These are phyloP conservation scores for Pseudanteris insignis DNA, from an alignment of 2,888 invertebrate species.

Conservation along the genomic window DNA sequence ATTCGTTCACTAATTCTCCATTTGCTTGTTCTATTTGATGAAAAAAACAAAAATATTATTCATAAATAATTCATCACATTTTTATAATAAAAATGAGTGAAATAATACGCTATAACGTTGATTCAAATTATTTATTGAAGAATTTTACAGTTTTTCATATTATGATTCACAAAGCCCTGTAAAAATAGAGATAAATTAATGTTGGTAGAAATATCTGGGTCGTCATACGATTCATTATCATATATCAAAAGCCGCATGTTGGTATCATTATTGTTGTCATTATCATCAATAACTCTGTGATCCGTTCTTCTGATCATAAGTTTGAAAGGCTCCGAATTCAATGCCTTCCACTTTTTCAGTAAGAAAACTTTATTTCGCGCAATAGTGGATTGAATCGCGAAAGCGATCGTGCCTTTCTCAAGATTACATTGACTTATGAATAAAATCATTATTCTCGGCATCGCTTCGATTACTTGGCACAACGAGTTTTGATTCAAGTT, in stretches of 20 bases:
- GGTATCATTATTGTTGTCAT: background rate
- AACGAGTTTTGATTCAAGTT: slow-evolving; percentile 30
- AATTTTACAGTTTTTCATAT: slow-evolving; percentile 23
- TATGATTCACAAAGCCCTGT: slow-evolving; percentile 14
- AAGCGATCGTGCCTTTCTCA: slow-evolving; percentile 14
- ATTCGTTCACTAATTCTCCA: too few species aligned
- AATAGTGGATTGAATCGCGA: slow-evolving; percentile 15
- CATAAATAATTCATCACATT: too few species aligned
- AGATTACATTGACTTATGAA: slow-evolving; percentile 31
- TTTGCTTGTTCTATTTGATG: too few species aligned
- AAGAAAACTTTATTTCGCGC: slow-evolving; percentile 21
- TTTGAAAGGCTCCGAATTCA: slow-evolving; percentile 24
- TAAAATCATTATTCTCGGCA: slow-evolving; percentile 27
- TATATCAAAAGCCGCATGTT: slow-evolving; percentile 32
- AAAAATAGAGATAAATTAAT: slow-evolving; percentile 18
- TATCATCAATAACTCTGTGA: background rate
- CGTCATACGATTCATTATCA: slow-evolving; percentile 27
- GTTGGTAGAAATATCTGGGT: slow-evolving; percentile 15
- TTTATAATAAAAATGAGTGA: too few species aligned
- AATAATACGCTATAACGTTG: too few species aligned
- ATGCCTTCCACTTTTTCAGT: slow-evolving; percentile 31
- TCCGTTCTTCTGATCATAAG: slow-evolving; percentile 6
- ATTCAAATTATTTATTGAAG: slow-evolving; percentile 16
- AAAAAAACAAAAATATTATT: too few species aligned
- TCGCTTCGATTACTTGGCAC: slow-evolving; percentile 18